Conservation (phyloP, 2,797 vertebrate genomes). For the Limosa lapponica region DNA sequence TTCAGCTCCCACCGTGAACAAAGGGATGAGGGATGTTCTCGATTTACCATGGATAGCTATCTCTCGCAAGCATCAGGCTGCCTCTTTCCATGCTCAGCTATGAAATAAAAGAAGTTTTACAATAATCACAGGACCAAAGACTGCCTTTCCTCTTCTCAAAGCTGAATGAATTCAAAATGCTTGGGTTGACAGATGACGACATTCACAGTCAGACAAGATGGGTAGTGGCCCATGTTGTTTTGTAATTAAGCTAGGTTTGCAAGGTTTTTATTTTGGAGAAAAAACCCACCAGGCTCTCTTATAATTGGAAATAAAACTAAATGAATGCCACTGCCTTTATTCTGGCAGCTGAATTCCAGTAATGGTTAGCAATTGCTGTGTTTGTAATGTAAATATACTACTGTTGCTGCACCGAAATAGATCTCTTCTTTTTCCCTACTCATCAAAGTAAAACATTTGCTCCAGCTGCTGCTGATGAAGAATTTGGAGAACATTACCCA, state of each 20-base stretch:
- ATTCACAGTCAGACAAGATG: not conserved
- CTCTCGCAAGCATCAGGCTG: not conserved
- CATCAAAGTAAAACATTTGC: slow-evolving; percentile 50
- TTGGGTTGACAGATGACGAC: not conserved
- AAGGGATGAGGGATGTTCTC: not conserved
- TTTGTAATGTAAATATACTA: slow-evolving; percentile 59
- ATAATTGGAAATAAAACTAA: slow-evolving; percentile 33
- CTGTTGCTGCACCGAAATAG: slow-evolving; percentile 16
- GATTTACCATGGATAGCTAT: not conserved
- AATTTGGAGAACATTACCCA: slow-evolving; percentile 10
- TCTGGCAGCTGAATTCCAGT: slow-evolving; percentile 38
- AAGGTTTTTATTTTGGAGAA: not conserved
- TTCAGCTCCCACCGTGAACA: not conserved
- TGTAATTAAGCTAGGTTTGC: slow-evolving; percentile 7
- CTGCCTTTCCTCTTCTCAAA: not conserved
- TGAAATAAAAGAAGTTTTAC: not conserved
- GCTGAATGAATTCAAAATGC: not conserved
- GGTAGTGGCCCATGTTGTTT: not conserved
- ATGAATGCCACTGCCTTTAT: slow-evolving; percentile 27
- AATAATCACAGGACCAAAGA: not conserved
- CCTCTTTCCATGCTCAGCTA: not conserved
- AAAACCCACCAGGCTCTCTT: not conserved
- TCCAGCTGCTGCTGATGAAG: slow-evolving; percentile 60
- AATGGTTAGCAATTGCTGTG: not conserved
- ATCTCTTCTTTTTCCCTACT: slow-evolving; percentile 27